These are phyloP conservation scores for Peromyscus melanophrys DNA, from an alignment of 2,797 vertebrate genomes.

Conservation along the genomic window DNA sequence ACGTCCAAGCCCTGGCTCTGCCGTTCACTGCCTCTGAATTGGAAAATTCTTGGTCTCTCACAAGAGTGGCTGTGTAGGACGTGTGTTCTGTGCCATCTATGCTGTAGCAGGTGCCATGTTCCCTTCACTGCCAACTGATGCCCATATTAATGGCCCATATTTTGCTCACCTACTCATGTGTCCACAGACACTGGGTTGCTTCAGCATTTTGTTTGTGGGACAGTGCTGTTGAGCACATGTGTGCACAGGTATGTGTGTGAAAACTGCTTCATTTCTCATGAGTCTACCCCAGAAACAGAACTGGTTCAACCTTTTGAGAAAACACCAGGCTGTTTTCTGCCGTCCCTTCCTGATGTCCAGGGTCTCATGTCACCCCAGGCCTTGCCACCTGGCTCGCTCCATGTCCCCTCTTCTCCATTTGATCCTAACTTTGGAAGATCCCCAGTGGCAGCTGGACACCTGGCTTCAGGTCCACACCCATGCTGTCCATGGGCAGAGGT, in stretches of 20 bases:
- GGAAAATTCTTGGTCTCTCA: background rate
- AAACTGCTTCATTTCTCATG: background rate
- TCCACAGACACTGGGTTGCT: background rate
- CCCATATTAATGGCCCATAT: too few relatives aligned
- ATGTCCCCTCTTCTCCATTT: too few relatives aligned
- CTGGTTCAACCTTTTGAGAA: background rate
- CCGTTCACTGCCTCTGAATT: background rate
- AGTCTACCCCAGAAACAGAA: background rate
- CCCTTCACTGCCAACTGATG: background rate
- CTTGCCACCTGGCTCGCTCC: background rate
- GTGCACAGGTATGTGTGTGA: background rate
- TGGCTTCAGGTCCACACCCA: background rate
- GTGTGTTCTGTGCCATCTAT: background rate
- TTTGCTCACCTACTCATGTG: background rate
- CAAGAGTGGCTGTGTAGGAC: background rate
- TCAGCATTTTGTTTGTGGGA: background rate
- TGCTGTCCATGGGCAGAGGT: background rate
- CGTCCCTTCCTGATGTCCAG: background rate
- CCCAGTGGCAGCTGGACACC: background rate
- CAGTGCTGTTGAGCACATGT: background rate
- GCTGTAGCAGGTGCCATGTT: fast-evolving
- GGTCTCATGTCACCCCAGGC: background rate
- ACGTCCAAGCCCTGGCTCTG: background rate
- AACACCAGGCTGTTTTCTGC: background rate
- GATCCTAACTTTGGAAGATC: background rate